These are phyloP conservation scores for Nomada flava DNA, from an alignment of 2,888 invertebrate species.

Conservation along the genomic window DNA sequence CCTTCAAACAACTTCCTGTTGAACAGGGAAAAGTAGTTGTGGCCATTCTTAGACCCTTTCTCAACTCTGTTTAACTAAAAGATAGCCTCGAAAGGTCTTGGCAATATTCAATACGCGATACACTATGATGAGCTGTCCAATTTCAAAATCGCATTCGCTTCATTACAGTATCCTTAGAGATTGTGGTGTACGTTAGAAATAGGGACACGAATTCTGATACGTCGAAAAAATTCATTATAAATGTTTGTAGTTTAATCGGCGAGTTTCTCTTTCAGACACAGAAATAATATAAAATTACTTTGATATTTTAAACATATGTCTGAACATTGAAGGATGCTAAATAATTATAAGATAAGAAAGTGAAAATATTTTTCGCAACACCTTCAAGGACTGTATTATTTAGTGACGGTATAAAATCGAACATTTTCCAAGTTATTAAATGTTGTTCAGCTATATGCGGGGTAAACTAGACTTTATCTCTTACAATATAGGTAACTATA, in stretches of 20 bases:
- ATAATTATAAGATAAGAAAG: background rate
- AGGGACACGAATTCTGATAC: background rate
- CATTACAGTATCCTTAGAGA: conserved; percentile 13
- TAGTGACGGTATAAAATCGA: background rate
- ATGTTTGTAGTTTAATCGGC: background rate
- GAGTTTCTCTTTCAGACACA: background rate
- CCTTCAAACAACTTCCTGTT: conserved; percentile 67
- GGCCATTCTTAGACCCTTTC: conserved; percentile 38
- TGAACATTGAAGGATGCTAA: no score
- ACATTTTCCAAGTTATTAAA: background rate
- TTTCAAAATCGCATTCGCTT: conserved; percentile 33
- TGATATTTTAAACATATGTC: no score
- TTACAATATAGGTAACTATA: background rate
- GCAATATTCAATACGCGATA: conserved; percentile 16
- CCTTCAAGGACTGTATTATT: background rate
- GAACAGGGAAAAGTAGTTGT: conserved; percentile 47
- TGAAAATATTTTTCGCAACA: background rate
- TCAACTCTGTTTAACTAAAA: conserved; percentile 48
- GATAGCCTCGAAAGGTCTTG: conserved; percentile 29
- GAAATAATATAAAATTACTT: no score
- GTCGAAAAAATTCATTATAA: background rate
- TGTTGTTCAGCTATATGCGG: background rate
- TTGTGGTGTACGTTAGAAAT: background rate
- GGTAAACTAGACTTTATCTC: conserved; percentile 2
- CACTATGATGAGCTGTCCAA: background rate